phyloP scores from a whole-genome alignment of 2,797 vertebrate genomes.

The Periophthalmus magnuspinnatus region DNA sequence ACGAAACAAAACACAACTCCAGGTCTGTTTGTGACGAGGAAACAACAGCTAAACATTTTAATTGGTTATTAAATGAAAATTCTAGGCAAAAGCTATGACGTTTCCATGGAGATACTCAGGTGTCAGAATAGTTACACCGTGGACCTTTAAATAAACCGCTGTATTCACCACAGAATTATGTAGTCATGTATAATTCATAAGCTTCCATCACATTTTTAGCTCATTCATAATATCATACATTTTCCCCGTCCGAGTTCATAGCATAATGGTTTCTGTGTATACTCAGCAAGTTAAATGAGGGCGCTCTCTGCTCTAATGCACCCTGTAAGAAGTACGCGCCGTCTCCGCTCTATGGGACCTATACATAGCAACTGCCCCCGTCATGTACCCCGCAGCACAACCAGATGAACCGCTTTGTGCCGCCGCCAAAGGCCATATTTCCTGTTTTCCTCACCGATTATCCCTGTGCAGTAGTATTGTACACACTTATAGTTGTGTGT shows the following conservation, averaged over 20 bases:
- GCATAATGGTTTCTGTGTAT: neutral
- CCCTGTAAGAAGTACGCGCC: neutral
- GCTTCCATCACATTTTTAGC: neutral
- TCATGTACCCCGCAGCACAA: slow-evolving; percentile 12
- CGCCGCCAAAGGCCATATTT: slow-evolving; percentile 5
- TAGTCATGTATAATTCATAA: slow-evolving; percentile 3
- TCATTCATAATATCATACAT: neutral
- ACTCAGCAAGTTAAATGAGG: neutral
- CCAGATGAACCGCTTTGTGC: neutral
- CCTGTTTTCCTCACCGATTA: slow-evolving; percentile 6
- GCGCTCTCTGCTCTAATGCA: neutral
- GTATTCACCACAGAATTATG: neutral
- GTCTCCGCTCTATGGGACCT: neutral
- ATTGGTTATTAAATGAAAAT: too few species aligned
- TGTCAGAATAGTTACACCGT: too few species aligned
- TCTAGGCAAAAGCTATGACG: too few species aligned
- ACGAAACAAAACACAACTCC: too few species aligned
- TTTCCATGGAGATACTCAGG: too few species aligned
- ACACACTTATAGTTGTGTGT: slow-evolving; percentile 10
- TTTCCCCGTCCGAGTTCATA: neutral
- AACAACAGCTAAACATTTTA: too few species aligned
- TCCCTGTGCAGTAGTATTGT: slow-evolving; percentile 1
- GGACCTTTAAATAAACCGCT: neutral
- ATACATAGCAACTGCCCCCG: neutral
- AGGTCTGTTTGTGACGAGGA: too few species aligned